Base-by-base conservation (phyloP, 2,797 vertebrate species). In the Silurus lanzhouensis region DNA sequence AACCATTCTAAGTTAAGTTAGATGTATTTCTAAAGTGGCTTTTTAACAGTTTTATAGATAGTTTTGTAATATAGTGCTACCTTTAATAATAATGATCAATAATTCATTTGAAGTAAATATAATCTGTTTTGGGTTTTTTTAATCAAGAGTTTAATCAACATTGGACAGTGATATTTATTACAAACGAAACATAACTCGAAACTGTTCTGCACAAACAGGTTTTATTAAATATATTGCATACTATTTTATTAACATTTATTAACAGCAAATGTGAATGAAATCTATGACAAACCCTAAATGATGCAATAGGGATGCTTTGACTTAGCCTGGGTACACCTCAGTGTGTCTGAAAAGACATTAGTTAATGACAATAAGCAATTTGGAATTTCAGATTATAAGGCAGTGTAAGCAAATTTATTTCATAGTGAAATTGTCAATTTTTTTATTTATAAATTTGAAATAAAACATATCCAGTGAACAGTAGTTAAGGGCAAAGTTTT, bases 181-280 rank as follows among this genome's bases (percentile, higher is more conserved):
- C 19, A 78, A 31, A 77, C 3, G 17, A 31, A 58, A 77, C 52
- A 57, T 19, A 58, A 57, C 15, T 60, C n/a, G 1, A 38, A 77
- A 77, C 17, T 46, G 13, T 9, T 79, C 38, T 9, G 13, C 38
- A 79, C 77, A 64, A 48, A 79, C 20, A 64, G 60, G 38, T 8
- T 79, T 79, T 79, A 79, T 79, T 79, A 46, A 79, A 63, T 79
- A n/a, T 46, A 17, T 25, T 79, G 38, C 12, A 48, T 15, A 44
- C 38, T 46, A 61, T 63, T 63, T 48, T n/a, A 9, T 44, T n/a
- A 2, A 63, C 12, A 79, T 2, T 77, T 77, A 77, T 78, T 44
- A 78, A 77, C 31, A 79, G 12, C 76, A 79, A 63, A 63, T 46
- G 9, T 17, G n/a, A 48, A 63, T 63, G 0, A 46, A 46, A 79